phyloP scores from a whole-genome alignment of 2,797 vertebrate genomes.

The Mastacembelus armatus region DNA sequence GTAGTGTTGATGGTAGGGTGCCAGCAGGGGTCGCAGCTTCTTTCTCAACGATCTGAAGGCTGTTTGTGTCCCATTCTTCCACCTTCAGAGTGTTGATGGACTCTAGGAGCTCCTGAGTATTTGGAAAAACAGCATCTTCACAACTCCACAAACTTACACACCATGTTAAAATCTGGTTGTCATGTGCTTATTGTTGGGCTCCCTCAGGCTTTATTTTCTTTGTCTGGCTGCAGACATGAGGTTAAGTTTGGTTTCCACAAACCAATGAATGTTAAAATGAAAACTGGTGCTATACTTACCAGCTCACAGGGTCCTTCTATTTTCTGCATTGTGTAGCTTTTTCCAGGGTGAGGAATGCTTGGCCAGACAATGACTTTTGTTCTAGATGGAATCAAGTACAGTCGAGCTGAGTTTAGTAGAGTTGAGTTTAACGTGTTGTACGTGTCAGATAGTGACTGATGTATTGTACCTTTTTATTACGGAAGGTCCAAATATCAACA shows the following conservation, averaged over 20 bases:
- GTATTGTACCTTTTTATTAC: conserved; percentile 73
- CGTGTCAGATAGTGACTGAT: not conserved
- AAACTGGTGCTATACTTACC: conserved; percentile 44
- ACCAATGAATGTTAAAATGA: not conserved
- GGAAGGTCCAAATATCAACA: conserved; percentile 54
- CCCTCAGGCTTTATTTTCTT: too few species aligned
- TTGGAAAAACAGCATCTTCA: not conserved
- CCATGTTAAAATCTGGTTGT: too few species aligned
- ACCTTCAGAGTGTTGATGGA: conserved; percentile 44
- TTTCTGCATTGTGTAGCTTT: conserved; percentile 85
- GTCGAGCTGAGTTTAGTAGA: not conserved
- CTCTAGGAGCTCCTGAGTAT: conserved; percentile 69
- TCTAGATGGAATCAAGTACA: conserved; percentile 62
- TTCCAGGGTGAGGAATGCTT: conserved; percentile 84
- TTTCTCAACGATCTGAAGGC: conserved; percentile 76
- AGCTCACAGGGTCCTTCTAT: conserved; percentile 64
- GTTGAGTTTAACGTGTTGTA: not conserved
- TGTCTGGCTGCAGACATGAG: not conserved
- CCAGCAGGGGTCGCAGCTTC: conserved; percentile 4
- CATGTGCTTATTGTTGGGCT: too few species aligned
- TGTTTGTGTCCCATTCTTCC: conserved; percentile 77
- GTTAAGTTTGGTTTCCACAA: not conserved
- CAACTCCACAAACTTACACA: too few species aligned
- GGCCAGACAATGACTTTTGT: conserved; percentile 83
- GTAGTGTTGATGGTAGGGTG: fast-evolving